Evolutionary conservation across 1,140 invertebrate genomes (phyloP), one percentile per base, ranked within the genome.

Genomic region (Latrodectus geometricus): DNA sequence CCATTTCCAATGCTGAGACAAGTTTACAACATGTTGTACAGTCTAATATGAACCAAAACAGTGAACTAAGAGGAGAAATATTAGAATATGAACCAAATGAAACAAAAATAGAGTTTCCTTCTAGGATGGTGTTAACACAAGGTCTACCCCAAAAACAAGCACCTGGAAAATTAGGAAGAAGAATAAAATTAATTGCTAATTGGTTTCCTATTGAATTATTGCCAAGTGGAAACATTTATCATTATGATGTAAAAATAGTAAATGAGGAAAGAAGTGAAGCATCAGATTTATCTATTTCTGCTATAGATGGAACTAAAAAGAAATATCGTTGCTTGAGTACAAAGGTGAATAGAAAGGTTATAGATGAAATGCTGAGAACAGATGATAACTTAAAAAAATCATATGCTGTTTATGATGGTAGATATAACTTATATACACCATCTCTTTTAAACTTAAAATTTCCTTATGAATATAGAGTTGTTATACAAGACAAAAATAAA

Each of bases 211-310:
- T 87, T 21, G 17, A 82, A n/a, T 35, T 78, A 17, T 56, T 35
- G 15, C 78, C 78, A 9, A 61, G 23, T 49, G 79, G 86, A 15
- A 9, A n/a, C 61, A 48, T 87, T 9, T 87, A 87, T 50, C 86
- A 87, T 65, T 87, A 87, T 49, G 79, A 87, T 65, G 79, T 87
- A 8, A 69, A 76, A 12, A 82, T 87, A n/a, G 8, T 69, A 14
- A 76, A 54, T 48, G 61, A 82, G n/a, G n/a, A n/a, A n/a, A n/a
- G n/a, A n/a, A n/a, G n/a, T n/a, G n/a, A n/a, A 14, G 61, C 54
- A 11, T 20, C 49, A n/a, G 12, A 14, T n/a, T 11, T 49, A 49
- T 7, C 11, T 9, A 15, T 52, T 8, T 9, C 48, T 17, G 15
- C n/a, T n/a, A n/a, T n/a, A 8, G n/a, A 52, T 15, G 20, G 50